Evolutionary conservation across 1,140 invertebrate species (phyloP), one percentile per base, ranked within the genome.

Genomic region (Copidosoma floridanum): DNA sequence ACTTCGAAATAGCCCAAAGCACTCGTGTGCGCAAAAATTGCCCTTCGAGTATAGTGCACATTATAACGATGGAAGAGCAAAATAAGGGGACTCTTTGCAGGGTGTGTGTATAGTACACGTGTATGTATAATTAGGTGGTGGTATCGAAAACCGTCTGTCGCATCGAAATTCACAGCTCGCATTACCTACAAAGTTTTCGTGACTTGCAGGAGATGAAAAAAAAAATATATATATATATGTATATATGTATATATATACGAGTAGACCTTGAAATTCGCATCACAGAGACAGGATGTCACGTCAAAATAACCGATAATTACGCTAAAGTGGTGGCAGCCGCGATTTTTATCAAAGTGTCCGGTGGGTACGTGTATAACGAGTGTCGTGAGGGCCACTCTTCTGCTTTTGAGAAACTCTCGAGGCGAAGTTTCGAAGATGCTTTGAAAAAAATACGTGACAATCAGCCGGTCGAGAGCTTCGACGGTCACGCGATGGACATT

Each of bases 71-170:
- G n/a, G n/a, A n/a, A n/a, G n/a, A n/a, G n/a, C n/a, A n/a, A n/a
- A n/a, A n/a, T n/a, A n/a, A n/a, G n/a, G n/a, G n/a, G n/a, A n/a
- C n/a, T n/a, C n/a, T n/a, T n/a, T n/a, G n/a, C n/a, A n/a, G n/a
- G n/a, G n/a, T n/a, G n/a, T n/a, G n/a, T n/a, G n/a, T n/a, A n/a
- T n/a, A n/a, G n/a, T n/a, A n/a, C n/a, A n/a, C n/a, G n/a, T 53
- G 24, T 56, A 41, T 24, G 55, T 37, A 41, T 59, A 59, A 59
- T 54, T 54, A 54, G n/a, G n/a, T n/a, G n/a, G 37, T 35, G 29
- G 43, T 60, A 47, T 60, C 57, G 43, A 3, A 8, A 47, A 47
- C 57, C 57, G 54, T 76, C 72, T 75, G 75, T 75, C 73, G 69
- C 69, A 57, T 50, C 48, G 61, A 66, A 74, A 75, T 73, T 74